Evolutionary conservation across 2,888 invertebrate genomes (phyloP), one percentile per base, ranked within the genome.

Genomic region (Parnassius apollo): DNA sequence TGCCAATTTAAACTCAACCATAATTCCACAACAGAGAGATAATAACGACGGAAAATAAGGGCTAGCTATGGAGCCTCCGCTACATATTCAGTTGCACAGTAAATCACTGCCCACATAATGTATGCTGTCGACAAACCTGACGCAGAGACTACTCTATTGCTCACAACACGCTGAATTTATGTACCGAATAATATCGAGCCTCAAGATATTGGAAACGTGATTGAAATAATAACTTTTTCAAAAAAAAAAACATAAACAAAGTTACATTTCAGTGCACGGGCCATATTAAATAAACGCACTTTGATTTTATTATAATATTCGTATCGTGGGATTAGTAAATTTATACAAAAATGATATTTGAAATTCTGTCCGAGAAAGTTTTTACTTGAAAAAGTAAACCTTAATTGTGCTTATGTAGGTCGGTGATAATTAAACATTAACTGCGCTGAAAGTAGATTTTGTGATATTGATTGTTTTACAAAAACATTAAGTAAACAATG

Each of bases 181-280:
- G 85, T 83, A 82, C 78, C 83, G 77, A 83, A 85, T 84, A 86
- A 83, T 81, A 83, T 74, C 76, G 73, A 77, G 75, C 80, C 82
- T 78, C 75, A 73, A 83, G 83, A 83, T 88, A 88, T 88, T 89
- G 85, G 86, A 87, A 82, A 88, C 88, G 88, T 88, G 88, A 86
- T 81, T 75, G 70, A 76, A 85, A 82, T 86, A 70, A 66, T 61
- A 59, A 63, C 56, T 67, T 62, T 35, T 7, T 35, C 25, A 25
- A 62, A 25, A 58, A 54, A 66, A 61, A 52, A 48, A 59, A 64
- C 50, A 52, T 48, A 59, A 55, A 59, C 58, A 51, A 52, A 48
- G 52, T 59, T n/a, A 42, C 18, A 42, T 46, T 61, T 52, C 8
- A 57, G 18, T 52, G 57, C 13, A 44, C 25, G 49, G 18, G 42